Percentiles rank a stretch among this genome's conserved stretches.
These are phyloP conservation scores for Brachymystax lenok DNA, from an alignment of 2,797 vertebrate genomes.

Conservation along the genomic window DNA sequence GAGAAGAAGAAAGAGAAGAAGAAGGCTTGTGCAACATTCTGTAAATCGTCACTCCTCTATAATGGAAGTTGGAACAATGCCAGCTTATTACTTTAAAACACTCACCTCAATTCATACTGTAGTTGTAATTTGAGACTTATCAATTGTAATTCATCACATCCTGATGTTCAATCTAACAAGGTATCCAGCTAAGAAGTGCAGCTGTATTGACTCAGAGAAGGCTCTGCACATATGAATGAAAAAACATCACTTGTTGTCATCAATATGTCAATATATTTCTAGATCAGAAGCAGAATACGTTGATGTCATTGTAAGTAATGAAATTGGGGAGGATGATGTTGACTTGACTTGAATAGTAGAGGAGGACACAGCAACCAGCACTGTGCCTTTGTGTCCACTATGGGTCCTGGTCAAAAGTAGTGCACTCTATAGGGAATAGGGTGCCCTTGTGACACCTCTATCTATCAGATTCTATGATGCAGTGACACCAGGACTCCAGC, in stretches of 20 bases:
- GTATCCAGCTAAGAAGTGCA: neutral
- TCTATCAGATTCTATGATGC: neutral
- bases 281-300: too few species aligned
- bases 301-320: neutral
- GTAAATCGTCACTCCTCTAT: too few species aligned
- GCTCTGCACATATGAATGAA: neutral
- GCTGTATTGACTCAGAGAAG: conserved; percentile 8
- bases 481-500: neutral
- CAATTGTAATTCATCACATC: neutral
- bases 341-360: neutral
- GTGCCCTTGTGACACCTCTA: neutral
- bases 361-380: conserved; percentile 28
- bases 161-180: neutral
- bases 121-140: neutral
- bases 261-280: too few species aligned
- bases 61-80: too few species aligned
- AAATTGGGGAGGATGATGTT: neutral
- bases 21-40: too few species aligned
- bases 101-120: neutral
- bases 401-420: too few species aligned
- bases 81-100: neutral
- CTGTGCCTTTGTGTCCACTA: conserved; percentile 2
- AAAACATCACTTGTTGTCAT: too few species aligned
- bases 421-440: neutral
- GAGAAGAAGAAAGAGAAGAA: too few species aligned